Base-by-base conservation (phyloP, 2,113 vertebrate genomes). In the Oryzias woworae region DNA sequence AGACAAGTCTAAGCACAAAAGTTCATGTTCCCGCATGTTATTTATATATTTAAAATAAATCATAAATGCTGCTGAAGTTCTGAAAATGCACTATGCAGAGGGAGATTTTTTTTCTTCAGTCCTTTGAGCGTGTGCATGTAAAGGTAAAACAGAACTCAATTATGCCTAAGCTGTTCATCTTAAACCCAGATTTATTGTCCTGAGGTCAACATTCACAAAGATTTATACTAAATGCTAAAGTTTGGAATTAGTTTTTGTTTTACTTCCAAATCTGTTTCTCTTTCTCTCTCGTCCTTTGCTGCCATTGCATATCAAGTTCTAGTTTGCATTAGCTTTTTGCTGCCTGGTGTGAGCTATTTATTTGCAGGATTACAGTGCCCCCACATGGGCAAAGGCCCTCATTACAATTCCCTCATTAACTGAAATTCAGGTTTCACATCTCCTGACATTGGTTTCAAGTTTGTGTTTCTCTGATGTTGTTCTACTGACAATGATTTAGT, bases 341-440 rank as follows among this genome's bases (percentile, higher is more conserved):
- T 31, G 53, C 76, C 10, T 8, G 73, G 66, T 45, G 31, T 64
- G 49, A 58, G 55, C 43, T 57, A 74, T 84, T 81, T 71, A 80
- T 85, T 68, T 79, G 77, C 73, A 80, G 81, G 66, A 73, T 72
- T 78, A 77, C 82, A 88, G 77, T 88, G 90, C 88, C 91, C 66
- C 85, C 89, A 81, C n/a, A 85, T 87, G 91, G 89, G 54, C 41
- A 73, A 48, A 59, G 18, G 44, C 7, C 47, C 42, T 57, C 68
- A 91, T 89, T 90, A 83, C 91, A 87, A 54, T 54, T 68, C 48
- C 41, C 28, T 41, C 42, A 26, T 23, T n/a, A 10, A 20, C 49
- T 61, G 59, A 14, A 53, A 59, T 23, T n/a, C 36, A 22, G 10
- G 49, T 65, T 62, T 13, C n/a, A 41, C 14, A 20, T 76, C 24